Evolutionary conservation across 1,140 invertebrate species (phyloP), one percentile per base, ranked within the genome.

Genomic region (Yoshiicerus persimilis): DNA sequence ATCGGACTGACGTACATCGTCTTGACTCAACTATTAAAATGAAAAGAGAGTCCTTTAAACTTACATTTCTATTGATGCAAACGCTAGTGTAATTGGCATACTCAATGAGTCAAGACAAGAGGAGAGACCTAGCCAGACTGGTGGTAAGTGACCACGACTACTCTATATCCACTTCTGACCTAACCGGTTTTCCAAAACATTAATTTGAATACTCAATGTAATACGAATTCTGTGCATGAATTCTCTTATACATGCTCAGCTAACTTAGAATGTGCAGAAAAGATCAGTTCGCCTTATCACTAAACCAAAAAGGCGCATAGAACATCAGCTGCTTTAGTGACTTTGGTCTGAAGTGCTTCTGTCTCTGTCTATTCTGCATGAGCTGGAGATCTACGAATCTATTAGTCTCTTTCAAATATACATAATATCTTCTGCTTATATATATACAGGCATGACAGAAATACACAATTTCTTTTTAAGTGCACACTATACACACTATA

Each of bases 131-230:
- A 38, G 75, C 75, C 34, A 34, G 32, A 36, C 75, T 25, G 30
- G 75, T 80, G 34, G 75, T 38, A 38, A 80, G 32, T 36, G 75
- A 80, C 75, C 32, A 32, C 34, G 75, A 80, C 75, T 32, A 80
- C 20, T 80, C 38, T n/a, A 9, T 80, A 30, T 80, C 75, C 64
- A 80, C n/a, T n/a, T 36, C 75, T 80, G 75, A 32, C 75, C 32
- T 38, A 80, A 80, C 75, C 30, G 75, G 75, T 80, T 80, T 80
- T 80, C 75, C 75, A 36, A 80, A 80, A 80, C 75, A 80, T 80
- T 80, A 80, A n/a, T 80, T 80, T 80, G 75, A 80, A 80, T 80
- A 38, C 47, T 56, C 32, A 80, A 80, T 36, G 16, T 32, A 80
- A 80, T 80, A 38, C 32, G 16, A 34, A 80, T 80, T 34, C 75